phyloP scores from a whole-genome alignment of 1,140 invertebrate genomes.

The Drosophila nasuta region DNA sequence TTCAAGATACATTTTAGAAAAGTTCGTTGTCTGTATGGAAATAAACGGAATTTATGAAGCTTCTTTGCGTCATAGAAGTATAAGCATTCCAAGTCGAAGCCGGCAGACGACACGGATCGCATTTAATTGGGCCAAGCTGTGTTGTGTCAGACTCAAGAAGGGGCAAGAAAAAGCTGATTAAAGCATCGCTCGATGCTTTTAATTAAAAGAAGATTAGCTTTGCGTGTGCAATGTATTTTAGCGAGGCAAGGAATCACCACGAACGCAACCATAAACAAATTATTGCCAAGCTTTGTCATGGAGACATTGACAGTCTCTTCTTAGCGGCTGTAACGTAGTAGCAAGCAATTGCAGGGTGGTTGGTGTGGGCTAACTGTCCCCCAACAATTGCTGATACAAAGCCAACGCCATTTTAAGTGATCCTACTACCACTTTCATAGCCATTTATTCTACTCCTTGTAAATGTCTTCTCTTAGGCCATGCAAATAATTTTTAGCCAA shows the following conservation, averaged over 20 bases:
- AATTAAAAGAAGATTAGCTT: constrained; percentile 82
- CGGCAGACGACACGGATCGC: constrained; percentile 44
- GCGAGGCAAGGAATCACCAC: not conserved
- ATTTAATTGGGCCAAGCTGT: constrained; percentile 22
- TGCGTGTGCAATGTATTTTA: constrained; percentile 67
- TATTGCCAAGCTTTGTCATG: constrained; percentile 56
- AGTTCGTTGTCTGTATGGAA: not conserved
- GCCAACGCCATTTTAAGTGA: constrained; percentile 68
- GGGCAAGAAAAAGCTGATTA: constrained; percentile 66
- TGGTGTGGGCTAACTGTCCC: constrained; percentile 47
- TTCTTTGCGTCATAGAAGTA: constrained; percentile 26
- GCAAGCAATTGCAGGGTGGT: not conserved
- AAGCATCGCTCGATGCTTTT: constrained; percentile 64
- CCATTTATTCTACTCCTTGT: not conserved
- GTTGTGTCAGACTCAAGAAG: not conserved
- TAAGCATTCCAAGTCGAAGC: constrained; percentile 28
- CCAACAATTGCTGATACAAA: constrained; percentile 63
- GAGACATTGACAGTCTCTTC: constrained; percentile 64
- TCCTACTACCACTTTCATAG: not conserved
- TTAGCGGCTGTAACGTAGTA: not conserved
- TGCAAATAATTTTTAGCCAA: constrained; percentile 50
- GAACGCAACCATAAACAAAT: constrained; percentile 51
- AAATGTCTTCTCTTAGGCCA: constrained; percentile 47
- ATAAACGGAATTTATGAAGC: constrained; percentile 41
- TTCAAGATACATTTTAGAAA: not conserved